Base-by-base conservation (phyloP, 2,888 invertebrate species). In the Busseola fusca region DNA sequence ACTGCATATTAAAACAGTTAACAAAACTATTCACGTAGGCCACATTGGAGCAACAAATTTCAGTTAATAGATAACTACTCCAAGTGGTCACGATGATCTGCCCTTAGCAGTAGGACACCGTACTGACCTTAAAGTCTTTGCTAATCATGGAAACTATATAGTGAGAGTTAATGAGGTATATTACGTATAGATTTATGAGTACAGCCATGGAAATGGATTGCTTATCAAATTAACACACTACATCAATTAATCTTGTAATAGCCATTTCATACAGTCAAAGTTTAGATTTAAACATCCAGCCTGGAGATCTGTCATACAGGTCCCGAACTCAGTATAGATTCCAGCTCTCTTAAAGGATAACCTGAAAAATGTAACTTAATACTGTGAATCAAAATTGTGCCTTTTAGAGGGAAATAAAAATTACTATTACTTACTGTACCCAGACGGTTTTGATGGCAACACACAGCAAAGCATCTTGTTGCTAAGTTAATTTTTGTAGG, bases 401-500 rank as follows among this genome's bases (percentile, higher is more conserved):
- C 34, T 34, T 34, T 4, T 4, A 34, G 34, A 34, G 34, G 0
- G 0, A 34, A 34, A 34, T 34, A 34, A 34, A 4, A 34, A 34
- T 34, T 34, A 34, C 34, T 5, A 34, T 34, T 34, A 34, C 34
- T 34, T 0, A 4, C 34, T 18, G 10, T 56, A 30, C 10, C 30
- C 12, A 27, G 42, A 3, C 3, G 62, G 1, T 62, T 60, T 27
- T 14, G 14, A 21, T 9, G 10, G 45, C 48, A 63, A 48, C 16
- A 48, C 30, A 48, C 14, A 30, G 16, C 6, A 10, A n/a, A n/a
- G 16, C n/a, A 30, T n/a, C 1, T 48, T 30, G n/a, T 48, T 48
- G 30, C 63, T n/a, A 30, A 63, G 48, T 30, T 48, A 30, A 48
- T 63, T 30, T n/a, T 30, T 63, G 6, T 48, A 63, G 63, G 63